A percentile compares a stretch with the other conserved stretches of the same genome.
Evolutionary conservation across 2,113 vertebrate genomes (phyloP).

Genomic region (Rhineura floridana): DNA sequence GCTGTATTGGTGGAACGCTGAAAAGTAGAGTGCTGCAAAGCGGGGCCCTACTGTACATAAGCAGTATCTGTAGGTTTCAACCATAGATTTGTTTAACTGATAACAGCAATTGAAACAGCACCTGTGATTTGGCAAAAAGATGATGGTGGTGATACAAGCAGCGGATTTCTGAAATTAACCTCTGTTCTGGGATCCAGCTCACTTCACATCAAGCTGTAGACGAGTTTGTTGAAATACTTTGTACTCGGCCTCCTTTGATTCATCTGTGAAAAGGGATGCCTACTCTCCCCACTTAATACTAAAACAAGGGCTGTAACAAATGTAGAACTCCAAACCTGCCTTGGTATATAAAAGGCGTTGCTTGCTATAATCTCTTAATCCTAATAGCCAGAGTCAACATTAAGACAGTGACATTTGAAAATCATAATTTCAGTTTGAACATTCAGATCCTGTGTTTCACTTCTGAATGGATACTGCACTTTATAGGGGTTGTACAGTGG

Average conservation of each 20-base stretch:
- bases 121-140: neutral
- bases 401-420: neutral
- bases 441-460: neutral
- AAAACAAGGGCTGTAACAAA: neutral
- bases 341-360: neutral
- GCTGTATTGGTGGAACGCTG: too few relatives aligned
- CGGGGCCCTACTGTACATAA: too few relatives aligned
- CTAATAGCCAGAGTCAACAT: neutral
- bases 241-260: slow-evolving; percentile 36
- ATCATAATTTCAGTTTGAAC: neutral
- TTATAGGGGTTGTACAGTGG: too few relatives aligned
- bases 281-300: neutral
- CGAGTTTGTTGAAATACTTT: slow-evolving; percentile 13
- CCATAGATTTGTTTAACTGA: neutral
- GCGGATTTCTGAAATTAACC: slow-evolving; percentile 37
- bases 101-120: slow-evolving; percentile 9
- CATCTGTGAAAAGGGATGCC: neutral
- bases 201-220: slow-evolving; percentile 27
- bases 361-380: neutral
- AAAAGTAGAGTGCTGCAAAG: too few relatives aligned
- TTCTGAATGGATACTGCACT: neutral
- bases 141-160: slow-evolving; percentile 12
- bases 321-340: neutral
- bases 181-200: slow-evolving; percentile 30
- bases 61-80: slow-evolving; percentile 6